phyloP scores from a whole-genome alignment of 2,888 invertebrate species.

The Phania funesta region DNA sequence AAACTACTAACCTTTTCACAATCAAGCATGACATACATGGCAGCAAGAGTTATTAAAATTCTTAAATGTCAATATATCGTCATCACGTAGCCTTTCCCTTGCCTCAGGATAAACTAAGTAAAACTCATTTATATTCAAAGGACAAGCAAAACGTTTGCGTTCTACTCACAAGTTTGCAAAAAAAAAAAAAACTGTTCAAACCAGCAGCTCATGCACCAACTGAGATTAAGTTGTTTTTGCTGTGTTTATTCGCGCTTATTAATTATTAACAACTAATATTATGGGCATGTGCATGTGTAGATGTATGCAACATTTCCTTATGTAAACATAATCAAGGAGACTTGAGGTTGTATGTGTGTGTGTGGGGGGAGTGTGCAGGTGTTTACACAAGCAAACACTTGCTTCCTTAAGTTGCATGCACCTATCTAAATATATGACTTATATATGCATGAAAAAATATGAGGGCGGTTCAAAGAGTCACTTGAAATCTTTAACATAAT shows the following conservation, averaged over 20 bases:
- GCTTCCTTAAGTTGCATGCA: slow-evolving; percentile 30
- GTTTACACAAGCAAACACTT: slow-evolving; percentile 53
- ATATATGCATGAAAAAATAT: neutral
- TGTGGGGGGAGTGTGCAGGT: slow-evolving; percentile 32
- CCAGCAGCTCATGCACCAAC: neutral
- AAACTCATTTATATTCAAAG: slow-evolving; percentile 59
- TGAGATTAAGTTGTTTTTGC: slow-evolving; percentile 52
- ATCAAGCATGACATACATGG: slow-evolving; percentile 9
- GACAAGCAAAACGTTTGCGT: slow-evolving; percentile 41
- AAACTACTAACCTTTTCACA: slow-evolving; percentile 41
- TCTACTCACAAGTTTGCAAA: slow-evolving; percentile 19
- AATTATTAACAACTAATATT: slow-evolving; percentile 64
- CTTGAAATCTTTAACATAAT: no score
- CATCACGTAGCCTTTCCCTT: slow-evolving; percentile 55
- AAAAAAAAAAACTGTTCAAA: neutral
- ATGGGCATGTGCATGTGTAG: neutral
- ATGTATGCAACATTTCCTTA: neutral
- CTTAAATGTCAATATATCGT: slow-evolving; percentile 60
- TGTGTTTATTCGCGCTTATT: slow-evolving; percentile 64
- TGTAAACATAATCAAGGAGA: slow-evolving; percentile 53
- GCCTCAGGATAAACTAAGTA: slow-evolving; percentile 48
- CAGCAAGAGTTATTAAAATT: slow-evolving; percentile 53
- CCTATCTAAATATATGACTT: neutral
- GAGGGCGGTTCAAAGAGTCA: neutral
- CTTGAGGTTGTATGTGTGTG: slow-evolving; percentile 46